phyloP scores from a whole-genome alignment of 2,113 vertebrate species.

The Hydropotes inermis region DNA sequence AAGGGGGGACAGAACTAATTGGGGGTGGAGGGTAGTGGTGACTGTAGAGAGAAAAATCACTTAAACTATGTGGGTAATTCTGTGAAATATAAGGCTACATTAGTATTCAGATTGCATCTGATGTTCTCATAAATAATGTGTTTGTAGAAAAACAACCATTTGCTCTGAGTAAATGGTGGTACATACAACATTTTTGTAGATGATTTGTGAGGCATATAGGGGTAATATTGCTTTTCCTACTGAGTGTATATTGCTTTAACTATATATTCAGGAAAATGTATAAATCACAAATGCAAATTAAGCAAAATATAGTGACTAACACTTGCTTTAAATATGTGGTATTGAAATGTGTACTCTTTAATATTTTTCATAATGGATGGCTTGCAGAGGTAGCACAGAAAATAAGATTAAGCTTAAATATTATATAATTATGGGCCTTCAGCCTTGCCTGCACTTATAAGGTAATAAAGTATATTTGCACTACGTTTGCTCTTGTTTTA shows the following conservation, averaged over 20 bases:
- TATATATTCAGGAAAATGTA: not conserved
- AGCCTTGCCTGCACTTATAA: not conserved
- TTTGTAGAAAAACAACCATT: slow-evolving; percentile 47
- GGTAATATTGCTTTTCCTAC: not conserved
- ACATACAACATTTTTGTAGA: not conserved
- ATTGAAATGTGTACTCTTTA: slow-evolving; percentile 25
- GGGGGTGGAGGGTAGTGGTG: not conserved
- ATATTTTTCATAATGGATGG: slow-evolving; percentile 30
- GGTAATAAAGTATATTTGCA: slow-evolving; percentile 22
- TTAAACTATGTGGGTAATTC: not conserved
- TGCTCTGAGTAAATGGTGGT: slow-evolving; percentile 37
- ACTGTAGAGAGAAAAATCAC: not conserved
- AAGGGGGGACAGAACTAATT: not conserved
- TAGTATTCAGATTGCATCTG: slow-evolving; percentile 48
- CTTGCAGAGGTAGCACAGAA: not conserved
- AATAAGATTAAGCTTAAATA: slow-evolving; percentile 41
- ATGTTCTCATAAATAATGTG: slow-evolving; percentile 34
- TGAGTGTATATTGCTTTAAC: slow-evolving; percentile 6
- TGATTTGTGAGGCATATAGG: slow-evolving; percentile 46
- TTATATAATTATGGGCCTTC: slow-evolving; percentile 18
- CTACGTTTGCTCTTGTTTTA: not conserved
- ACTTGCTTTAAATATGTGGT: slow-evolving; percentile 52
- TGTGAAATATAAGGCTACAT: slow-evolving; percentile 9
- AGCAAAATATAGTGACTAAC: slow-evolving; percentile 1
- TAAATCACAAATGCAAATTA: slow-evolving; percentile 48